These are phyloP conservation scores for Clunio marinus DNA, from an alignment of 2,888 invertebrate species.

Conservation along the genomic window DNA sequence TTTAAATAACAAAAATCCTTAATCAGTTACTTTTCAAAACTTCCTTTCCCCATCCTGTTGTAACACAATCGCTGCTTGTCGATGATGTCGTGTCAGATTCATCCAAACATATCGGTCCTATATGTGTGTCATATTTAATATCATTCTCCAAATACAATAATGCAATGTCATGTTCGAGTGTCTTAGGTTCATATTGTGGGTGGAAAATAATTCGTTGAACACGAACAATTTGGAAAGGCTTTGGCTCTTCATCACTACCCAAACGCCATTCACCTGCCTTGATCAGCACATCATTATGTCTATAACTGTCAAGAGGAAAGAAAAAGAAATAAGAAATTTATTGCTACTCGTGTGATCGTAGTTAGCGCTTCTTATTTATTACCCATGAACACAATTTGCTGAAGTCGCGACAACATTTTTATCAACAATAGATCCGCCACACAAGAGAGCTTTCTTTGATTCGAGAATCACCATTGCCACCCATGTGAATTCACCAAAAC, in stretches of 20 bases:
- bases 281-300: slow-evolving; percentile 64
- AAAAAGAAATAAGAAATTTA: neutral
- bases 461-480: slow-evolving; percentile 69
- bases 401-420: slow-evolving; percentile 70
- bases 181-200: slow-evolving; percentile 62
- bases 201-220: slow-evolving; percentile 67
- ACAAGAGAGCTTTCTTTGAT: slow-evolving; percentile 66
- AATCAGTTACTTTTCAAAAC: slow-evolving; percentile 65
- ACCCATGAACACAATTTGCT: slow-evolving; percentile 79
- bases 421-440: slow-evolving; percentile 74
- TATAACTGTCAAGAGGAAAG: slow-evolving; percentile 56
- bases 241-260: slow-evolving; percentile 73
- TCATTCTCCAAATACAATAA: slow-evolving; percentile 64
- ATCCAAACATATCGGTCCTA: slow-evolving; percentile 70
- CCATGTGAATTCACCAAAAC: slow-evolving; percentile 82
- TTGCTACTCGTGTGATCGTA: too few species aligned
- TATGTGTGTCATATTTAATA: slow-evolving; percentile 62
- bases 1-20: slow-evolving; percentile 25
- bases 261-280: slow-evolving; percentile 83
- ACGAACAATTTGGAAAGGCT: slow-evolving; percentile 71
- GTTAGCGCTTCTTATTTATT: too few species aligned
- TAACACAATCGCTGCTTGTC: slow-evolving; percentile 62
- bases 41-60: slow-evolving; percentile 79
- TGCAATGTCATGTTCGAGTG: slow-evolving; percentile 65
- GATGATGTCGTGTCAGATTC: slow-evolving; percentile 55